Evolutionary conservation across 2,888 invertebrate species (phyloP).

Genomic region (Cephalotes varians): DNA sequence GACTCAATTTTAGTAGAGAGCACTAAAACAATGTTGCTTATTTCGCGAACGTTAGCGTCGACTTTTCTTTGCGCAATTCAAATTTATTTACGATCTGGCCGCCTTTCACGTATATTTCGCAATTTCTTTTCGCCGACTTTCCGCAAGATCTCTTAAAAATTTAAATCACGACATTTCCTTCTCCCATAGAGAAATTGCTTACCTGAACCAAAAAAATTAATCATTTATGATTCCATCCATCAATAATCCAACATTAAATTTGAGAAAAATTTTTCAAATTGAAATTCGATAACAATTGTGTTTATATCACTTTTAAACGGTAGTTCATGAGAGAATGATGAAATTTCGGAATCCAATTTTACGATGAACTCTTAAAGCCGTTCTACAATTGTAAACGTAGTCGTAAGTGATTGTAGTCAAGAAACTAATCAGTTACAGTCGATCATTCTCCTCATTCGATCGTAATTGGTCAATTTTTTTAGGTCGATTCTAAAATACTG

Average conservation of each 20-base stretch:
- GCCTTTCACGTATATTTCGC: conserved; percentile 7
- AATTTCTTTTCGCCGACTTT: conserved; percentile 15
- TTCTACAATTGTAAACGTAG: no score
- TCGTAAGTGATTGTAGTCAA: no score
- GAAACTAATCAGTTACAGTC: no score
- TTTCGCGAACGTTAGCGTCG: conserved; percentile 61
- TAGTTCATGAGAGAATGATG: neutral
- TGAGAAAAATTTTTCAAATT: neutral
- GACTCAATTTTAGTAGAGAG: conserved; percentile 60
- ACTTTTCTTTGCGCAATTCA: conserved; percentile 14
- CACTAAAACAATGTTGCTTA: conserved; percentile 57
- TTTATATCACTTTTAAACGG: conserved; percentile 1
- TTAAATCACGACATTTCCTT: neutral
- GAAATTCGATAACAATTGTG: neutral
- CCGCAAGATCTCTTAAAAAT: conserved; percentile 16
- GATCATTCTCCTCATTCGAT: no score
- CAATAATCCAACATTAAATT: neutral
- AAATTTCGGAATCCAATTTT: neutral
- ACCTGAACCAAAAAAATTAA: neutral
- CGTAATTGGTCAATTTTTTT: no score
- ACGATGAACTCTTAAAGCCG: no score
- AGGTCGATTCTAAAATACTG: no score
- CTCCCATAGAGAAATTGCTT: neutral
- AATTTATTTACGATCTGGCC: conserved; percentile 38
- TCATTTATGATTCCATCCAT: neutral